Evolutionary conservation across 92 coral and sea anemone genomes (phyloP), one percentile per base, ranked within the genome.

Genomic region (Scolanthus callimorphus): DNA sequence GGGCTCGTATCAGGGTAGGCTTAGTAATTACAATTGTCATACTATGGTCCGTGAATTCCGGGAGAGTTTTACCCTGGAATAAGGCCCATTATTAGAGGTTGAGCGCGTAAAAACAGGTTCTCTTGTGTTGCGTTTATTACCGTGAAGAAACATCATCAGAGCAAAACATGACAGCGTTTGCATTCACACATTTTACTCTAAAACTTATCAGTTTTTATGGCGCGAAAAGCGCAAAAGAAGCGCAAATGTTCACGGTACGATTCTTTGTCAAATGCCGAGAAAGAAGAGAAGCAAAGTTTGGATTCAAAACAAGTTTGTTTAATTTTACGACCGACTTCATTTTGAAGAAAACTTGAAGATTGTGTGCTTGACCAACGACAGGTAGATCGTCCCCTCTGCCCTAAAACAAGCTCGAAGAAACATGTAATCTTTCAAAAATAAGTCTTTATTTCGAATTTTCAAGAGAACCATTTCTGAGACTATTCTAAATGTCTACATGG

Each of bases 1-100:
- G 31, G 63, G 12, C 55, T 71, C 4, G 53, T 87, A 21, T 20
- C 89, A 9, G 95, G 97, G 97, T 91, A 80, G 76, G 96, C 27
- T n/a, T n/a, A n/a, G n/a, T n/a, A n/a, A n/a, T n/a, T n/a, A n/a
- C n/a, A n/a, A n/a, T n/a, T n/a, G n/a, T n/a, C n/a, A n/a, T n/a
- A n/a, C n/a, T n/a, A n/a, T n/a, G n/a, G n/a, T n/a, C n/a, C n/a
- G n/a, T n/a, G n/a, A n/a, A n/a, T n/a, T n/a, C n/a, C n/a, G n/a
- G n/a, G n/a, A n/a, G n/a, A n/a, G n/a, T n/a, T n/a, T n/a, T n/a
- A n/a, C n/a, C n/a, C n/a, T n/a, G n/a, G n/a, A n/a, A n/a, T n/a
- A n/a, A n/a, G n/a, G n/a, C n/a, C n/a, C n/a, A n/a, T n/a, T n/a
- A n/a, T n/a, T n/a, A n/a, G n/a, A n/a, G n/a, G n/a, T n/a, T n/a